These are phyloP conservation scores for Lamproptera curius DNA, from an alignment of 2,888 invertebrate species.

Conservation along the genomic window DNA sequence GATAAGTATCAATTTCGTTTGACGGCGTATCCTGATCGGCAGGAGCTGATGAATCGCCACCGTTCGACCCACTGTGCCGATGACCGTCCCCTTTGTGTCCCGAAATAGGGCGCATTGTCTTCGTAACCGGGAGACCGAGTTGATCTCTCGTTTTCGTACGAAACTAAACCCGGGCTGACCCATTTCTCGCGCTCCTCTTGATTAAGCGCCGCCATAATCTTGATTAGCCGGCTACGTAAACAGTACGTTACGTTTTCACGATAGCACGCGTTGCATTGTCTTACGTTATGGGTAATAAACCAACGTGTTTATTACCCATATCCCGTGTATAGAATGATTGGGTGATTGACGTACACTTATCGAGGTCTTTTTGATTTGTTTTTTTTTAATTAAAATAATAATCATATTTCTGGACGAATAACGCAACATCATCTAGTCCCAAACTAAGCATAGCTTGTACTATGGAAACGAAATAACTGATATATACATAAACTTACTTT, in stretches of 20 bases:
- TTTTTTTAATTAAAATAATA: no score
- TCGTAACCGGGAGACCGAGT: slow-evolving; percentile 29
- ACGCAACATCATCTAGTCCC: no score
- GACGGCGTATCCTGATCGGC: slow-evolving; percentile 7
- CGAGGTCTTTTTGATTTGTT: background rate
- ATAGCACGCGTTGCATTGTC: slow-evolving; percentile 5
- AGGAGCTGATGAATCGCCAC: slow-evolving; percentile 24
- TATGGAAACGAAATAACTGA: no score
- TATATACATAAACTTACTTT: no score
- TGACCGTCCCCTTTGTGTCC: slow-evolving; percentile 25
- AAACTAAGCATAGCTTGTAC: no score
- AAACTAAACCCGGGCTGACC: slow-evolving; percentile 12
- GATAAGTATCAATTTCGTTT: slow-evolving; percentile 14
- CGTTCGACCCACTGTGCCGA: slow-evolving; percentile 26
- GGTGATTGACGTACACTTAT: background rate
- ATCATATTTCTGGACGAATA: no score
- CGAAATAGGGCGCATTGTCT: slow-evolving; percentile 38
- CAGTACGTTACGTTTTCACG: background rate
- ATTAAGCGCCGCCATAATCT: slow-evolving; percentile 15
- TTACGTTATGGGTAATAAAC: background rate
- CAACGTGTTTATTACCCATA: no score
- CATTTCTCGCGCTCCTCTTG: slow-evolving; percentile 11
- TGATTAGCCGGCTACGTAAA: slow-evolving; percentile 13
- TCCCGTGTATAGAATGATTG: no score
- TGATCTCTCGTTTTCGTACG: slow-evolving; percentile 14